Conservation (phyloP, 2,113 vertebrate genomes). For the rabbit (Oryctolagus cuniculus) region DNA sequence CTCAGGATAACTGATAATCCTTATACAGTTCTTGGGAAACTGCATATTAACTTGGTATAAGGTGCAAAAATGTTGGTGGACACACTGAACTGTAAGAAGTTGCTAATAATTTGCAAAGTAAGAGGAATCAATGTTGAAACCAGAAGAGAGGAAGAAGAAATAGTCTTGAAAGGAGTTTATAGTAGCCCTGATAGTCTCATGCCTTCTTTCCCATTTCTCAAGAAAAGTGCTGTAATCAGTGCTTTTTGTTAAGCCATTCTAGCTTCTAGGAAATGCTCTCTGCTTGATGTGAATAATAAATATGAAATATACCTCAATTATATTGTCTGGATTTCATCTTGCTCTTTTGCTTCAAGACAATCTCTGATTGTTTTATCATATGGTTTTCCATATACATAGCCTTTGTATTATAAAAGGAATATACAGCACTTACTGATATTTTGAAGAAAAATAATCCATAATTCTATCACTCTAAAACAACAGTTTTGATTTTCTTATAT, state of each 20-base stretch:
- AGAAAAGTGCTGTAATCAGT: not conserved
- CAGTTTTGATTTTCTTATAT: conserved; percentile 43
- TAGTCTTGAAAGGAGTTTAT: not conserved
- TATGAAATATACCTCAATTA: not conserved
- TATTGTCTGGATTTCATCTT: conserved; percentile 44
- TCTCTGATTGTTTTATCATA: conserved; percentile 52
- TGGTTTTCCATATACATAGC: not conserved
- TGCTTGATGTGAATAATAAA: not conserved
- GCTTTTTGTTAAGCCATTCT: not conserved
- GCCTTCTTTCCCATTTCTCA: not conserved
- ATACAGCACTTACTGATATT: conserved; percentile 29
- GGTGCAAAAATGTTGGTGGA: not conserved
- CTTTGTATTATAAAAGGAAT: conserved; percentile 12
- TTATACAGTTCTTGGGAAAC: not conserved
- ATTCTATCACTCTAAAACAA: conserved; percentile 28
- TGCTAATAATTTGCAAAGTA: not conserved
- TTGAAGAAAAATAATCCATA: conserved; percentile 32
- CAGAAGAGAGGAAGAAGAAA: not conserved
- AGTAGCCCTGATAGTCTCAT: fast-evolving
- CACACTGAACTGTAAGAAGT: not conserved
- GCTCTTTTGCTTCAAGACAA: conserved; percentile 27
- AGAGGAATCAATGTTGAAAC: not conserved
- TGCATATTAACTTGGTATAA: not conserved
- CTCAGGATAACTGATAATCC: not conserved
- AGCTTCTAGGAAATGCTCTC: not conserved